These are phyloP conservation scores for Trichopria drosophilae DNA, from an alignment of 2,888 invertebrate genomes.

Conservation along the genomic window DNA sequence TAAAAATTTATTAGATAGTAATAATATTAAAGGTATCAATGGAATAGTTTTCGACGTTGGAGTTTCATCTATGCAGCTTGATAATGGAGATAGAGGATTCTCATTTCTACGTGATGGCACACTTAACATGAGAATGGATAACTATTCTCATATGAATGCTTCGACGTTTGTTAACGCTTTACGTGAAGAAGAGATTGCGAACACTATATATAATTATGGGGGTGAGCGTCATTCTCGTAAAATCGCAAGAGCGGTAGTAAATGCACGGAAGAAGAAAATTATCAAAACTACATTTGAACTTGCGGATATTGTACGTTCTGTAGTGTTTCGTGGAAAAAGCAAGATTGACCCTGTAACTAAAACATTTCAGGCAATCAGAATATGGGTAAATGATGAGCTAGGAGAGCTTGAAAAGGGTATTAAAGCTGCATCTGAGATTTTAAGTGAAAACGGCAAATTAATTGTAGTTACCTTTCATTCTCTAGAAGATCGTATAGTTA, in stretches of 20 bases:
- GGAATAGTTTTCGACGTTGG: constrained; percentile 15
- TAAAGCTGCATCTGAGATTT: constrained; percentile 9
- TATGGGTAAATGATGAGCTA: constrained; percentile 8
- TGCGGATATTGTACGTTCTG: constrained; percentile 8
- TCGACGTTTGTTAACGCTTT: constrained; percentile 6
- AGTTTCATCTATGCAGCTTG: constrained; percentile 21
- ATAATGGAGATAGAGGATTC: constrained; percentile 15
- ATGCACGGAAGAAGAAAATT: no score
- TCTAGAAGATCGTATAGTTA: constrained; percentile 14
- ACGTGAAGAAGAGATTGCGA: constrained; percentile 10
- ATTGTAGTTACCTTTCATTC: constrained; percentile 13
- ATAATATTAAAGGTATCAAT: no score
- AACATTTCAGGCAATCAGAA: constrained; percentile 8
- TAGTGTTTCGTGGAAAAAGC: constrained; percentile 2
- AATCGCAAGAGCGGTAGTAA: constrained; percentile 14
- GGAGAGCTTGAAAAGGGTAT: constrained; percentile 8
- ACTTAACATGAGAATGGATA: constrained; percentile 18
- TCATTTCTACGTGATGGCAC: constrained; percentile 18
- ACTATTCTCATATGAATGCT: no score
- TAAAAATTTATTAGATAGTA: constrained; percentile 9
- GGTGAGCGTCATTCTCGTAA: constrained; percentile 11
- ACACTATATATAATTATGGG: constrained; percentile 15
- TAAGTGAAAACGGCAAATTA: constrained; percentile 5
- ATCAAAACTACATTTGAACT: constrained; percentile 4
- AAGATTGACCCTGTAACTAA: constrained; percentile 12